These are phyloP conservation scores for Genyomyrus donnyi DNA, from an alignment of 2,113 vertebrate genomes.

Conservation along the genomic window DNA sequence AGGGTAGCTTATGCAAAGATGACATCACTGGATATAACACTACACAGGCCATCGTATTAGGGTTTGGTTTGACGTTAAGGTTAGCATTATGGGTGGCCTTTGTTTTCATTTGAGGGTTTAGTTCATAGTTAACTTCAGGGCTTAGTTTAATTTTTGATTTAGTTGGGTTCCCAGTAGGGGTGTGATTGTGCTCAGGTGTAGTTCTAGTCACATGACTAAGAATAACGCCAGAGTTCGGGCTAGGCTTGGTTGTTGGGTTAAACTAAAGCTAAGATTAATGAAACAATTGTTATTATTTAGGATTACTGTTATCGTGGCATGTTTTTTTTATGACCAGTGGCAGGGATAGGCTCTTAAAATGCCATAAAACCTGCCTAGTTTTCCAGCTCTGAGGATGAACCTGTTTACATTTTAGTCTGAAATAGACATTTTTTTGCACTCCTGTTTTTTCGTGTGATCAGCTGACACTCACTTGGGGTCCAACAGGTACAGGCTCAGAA, in stretches of 20 bases:
- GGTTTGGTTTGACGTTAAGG: neutral
- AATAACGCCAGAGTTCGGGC: neutral
- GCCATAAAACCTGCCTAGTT: neutral
- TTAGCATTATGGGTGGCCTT: neutral
- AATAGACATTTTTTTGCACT: neutral
- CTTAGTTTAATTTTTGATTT: neutral
- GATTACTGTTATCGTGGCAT: neutral
- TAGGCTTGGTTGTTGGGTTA: neutral
- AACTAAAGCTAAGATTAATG: neutral
- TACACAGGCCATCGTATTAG: neutral
- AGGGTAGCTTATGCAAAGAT: too few relatives aligned
- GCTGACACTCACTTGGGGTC: neutral
- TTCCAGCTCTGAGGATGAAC: neutral
- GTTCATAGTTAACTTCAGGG: neutral
- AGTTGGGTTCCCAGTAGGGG: neutral
- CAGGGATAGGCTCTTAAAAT: neutral
- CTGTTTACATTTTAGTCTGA: neutral
- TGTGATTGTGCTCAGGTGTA: neutral
- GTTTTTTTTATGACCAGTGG: neutral
- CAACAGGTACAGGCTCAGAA: slow-evolving; percentile 67
- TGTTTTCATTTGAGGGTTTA: neutral
- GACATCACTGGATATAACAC: neutral
- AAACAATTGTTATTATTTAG: neutral
- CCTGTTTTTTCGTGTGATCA: neutral
- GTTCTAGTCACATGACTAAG: neutral